Conservation (phyloP, 2,888 invertebrate species). For the Mongoloraphidia duomilia region DNA sequence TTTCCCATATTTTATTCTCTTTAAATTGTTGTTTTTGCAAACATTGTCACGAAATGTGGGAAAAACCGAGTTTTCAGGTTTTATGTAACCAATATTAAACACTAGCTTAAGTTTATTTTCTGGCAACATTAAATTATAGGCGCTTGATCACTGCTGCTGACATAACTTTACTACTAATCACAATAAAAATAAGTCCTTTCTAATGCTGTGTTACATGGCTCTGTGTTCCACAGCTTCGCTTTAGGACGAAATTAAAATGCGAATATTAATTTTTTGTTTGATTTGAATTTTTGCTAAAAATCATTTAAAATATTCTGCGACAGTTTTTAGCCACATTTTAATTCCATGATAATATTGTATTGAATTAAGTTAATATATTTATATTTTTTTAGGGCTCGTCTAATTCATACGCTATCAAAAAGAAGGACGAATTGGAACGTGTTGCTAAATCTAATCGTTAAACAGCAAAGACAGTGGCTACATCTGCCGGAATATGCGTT, state of each 20-base stretch:
- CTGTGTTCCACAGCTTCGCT: constrained; percentile 20
- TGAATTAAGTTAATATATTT: background rate
- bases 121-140: no score
- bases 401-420: constrained; percentile 99
- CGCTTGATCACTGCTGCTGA: no score
- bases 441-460: constrained; percentile 99
- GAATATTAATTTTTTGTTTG: constrained; percentile 12
- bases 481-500: no score
- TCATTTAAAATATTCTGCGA: constrained; percentile 5
- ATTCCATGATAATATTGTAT: background rate
- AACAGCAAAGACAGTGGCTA: constrained; percentile 22
- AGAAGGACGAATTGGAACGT: constrained; percentile 99
- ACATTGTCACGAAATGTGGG: no score
- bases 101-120: no score
- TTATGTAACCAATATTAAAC: no score
- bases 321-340: constrained; percentile 4
- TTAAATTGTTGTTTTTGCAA: no score
- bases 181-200: constrained; percentile 20
- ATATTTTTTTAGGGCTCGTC: constrained; percentile 68
- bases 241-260: constrained; percentile 22
- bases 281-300: constrained; percentile 2
- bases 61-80: no score
- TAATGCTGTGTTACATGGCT: constrained; percentile 19
- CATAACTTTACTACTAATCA: no score
- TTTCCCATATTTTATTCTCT: no score